Evolutionary conservation across 2,113 vertebrate species (phyloP), one percentile per base, ranked within the genome.

Genomic region (Halichoerus grypus): DNA sequence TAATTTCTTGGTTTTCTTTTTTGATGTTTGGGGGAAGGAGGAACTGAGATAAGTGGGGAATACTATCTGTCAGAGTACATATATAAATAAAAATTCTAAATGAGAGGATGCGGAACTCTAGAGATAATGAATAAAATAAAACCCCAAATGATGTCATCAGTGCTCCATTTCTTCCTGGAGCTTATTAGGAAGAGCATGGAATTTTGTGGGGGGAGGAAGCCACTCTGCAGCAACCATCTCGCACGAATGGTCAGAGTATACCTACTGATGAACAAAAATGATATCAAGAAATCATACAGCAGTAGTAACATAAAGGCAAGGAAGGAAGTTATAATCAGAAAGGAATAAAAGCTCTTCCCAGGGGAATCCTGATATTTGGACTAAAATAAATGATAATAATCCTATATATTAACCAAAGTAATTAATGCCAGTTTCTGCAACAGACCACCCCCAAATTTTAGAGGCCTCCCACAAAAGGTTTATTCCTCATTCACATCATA

Each of bases 51-150:
- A 87, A 91, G 81, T 33, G 14, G 36, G 13, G 42, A 57, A 57
- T 65, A 51, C 74, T 72, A 39, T 57, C 81, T 72, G 15, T 72
- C 31, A 67, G 88, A 82, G 33, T 31, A 72, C 79, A 22, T 82
- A 57, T 16, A 77, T 39, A 76, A 76, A 59, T 65, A 16, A 67
- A 76, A 92, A 80, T 94, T 87, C 55, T 87, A 51, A 94, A 67
- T 91, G 31, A 74, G 4, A 79, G 39, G 24, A 39, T 76, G 57
- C 46, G 80, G 6, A 86, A 76, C 7, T 67, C 51, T 49, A 65
- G 71, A 21, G 49, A n/a, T 72, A 67, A 57, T 67, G 57, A 88
- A 51, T 92, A 88, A 94, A 94, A 91, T 57, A 76, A 65, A 93
- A 39, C 46, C 49, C 12, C 13, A n/a, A 67, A 63, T 18, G 51